phyloP scores from a whole-genome alignment of 2,113 vertebrate species.

The Zootoca vivipara region DNA sequence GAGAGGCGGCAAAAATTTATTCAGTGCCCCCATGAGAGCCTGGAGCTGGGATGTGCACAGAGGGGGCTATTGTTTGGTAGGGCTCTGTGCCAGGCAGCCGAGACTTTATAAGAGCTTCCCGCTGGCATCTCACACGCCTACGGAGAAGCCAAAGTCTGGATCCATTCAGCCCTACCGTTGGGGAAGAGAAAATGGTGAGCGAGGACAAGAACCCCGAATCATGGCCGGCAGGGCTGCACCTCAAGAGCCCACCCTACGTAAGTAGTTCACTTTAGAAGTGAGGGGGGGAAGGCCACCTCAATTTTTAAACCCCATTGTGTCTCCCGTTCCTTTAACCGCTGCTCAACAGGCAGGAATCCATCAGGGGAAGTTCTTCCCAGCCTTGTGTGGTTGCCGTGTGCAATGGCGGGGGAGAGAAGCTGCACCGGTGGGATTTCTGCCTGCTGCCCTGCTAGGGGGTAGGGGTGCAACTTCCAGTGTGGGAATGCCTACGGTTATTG shows the following conservation, averaged over 20 bases:
- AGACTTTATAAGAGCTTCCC: not conserved
- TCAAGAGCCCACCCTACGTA: conserved; percentile 53
- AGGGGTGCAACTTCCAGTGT: not conserved
- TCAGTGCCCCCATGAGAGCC: not conserved
- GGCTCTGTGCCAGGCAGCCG: not conserved
- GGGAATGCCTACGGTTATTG: not conserved
- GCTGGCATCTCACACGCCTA: not conserved
- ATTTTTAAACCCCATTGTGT: no score
- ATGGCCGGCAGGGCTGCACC: conserved; percentile 26
- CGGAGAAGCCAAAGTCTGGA: not conserved
- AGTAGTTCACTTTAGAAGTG: not conserved
- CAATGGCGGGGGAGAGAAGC: not conserved
- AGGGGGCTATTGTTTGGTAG: not conserved
- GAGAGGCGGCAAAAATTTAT: not conserved
- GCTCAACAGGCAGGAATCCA: not conserved
- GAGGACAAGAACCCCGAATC: conserved; percentile 48
- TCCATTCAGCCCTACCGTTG: fast-evolving
- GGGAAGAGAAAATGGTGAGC: conserved; percentile 3
- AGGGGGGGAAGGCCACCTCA: fast-evolving
- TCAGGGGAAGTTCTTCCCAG: not conserved
- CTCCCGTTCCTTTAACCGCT: not conserved
- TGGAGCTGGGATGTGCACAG: not conserved
- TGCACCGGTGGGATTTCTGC: not conserved
- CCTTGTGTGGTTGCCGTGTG: not conserved
- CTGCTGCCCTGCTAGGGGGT: not conserved